Conservation (phyloP, 2,797 vertebrate genomes). For the Sardinella longiceps region DNA sequence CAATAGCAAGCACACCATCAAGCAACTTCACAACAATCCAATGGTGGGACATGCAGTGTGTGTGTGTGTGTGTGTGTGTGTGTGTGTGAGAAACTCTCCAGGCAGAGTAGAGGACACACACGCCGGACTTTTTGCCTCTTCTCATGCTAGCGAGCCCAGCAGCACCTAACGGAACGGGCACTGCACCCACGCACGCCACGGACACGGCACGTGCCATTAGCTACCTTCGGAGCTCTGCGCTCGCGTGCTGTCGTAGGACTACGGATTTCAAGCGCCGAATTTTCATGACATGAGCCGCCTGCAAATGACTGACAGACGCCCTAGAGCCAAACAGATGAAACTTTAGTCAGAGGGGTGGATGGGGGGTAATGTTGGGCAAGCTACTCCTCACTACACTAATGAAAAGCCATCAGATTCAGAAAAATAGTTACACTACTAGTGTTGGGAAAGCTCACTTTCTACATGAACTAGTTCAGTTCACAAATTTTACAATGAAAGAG, state of each 20-base stretch:
- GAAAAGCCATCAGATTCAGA: too few species aligned
- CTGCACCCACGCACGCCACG: too few species aligned
- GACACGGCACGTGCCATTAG: neutral
- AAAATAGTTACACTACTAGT: too few species aligned
- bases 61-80: neutral
- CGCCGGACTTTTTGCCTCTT: neutral
- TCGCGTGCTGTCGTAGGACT: conserved; percentile 46
- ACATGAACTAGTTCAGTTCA: too few species aligned
- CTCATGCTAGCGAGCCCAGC: neutral
- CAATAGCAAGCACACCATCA: neutral
- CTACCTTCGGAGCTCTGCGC: conserved; percentile 49
- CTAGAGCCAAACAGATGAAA: conserved; percentile 31
- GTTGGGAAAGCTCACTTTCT: too few species aligned
- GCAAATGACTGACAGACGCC: conserved; percentile 45
- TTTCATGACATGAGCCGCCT: conserved; percentile 49
- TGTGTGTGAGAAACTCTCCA: neutral
- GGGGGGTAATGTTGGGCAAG: too few species aligned
- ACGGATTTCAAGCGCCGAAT: conserved; percentile 49
- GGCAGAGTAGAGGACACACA: neutral
- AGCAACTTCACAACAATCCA: neutral
- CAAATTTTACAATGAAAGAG: too few species aligned
- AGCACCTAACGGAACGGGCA: neutral
- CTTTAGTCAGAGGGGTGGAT: neutral
- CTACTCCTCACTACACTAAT: too few species aligned
- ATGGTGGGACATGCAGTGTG: neutral